Evolutionary conservation across 2,888 invertebrate species (phyloP).

Genomic region (Caradrina clavipalpis): DNA sequence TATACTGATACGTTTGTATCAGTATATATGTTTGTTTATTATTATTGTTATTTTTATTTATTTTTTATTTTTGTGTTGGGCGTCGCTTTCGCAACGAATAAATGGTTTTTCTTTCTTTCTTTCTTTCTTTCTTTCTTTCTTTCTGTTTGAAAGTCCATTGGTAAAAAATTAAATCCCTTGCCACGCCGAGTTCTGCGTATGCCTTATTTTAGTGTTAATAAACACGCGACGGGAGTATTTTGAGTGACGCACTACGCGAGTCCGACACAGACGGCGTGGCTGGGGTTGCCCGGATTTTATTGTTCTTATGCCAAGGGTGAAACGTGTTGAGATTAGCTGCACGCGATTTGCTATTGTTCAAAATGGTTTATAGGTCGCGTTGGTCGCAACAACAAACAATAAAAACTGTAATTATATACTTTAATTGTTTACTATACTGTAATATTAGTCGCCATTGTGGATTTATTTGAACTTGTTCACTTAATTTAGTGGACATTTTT

Average conservation of each 20-base stretch:
- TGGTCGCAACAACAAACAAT: constrained; percentile 1
- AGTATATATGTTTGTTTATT: no score
- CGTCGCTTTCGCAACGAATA: no score
- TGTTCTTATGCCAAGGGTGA: constrained; percentile 37
- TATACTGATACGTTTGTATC: no score
- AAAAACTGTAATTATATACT: constrained; percentile 7
- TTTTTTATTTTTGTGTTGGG: no score
- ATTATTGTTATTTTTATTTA: no score
- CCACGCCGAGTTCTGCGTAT: no score
- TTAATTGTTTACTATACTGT: constrained; percentile 6
- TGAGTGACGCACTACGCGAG: constrained; percentile 32
- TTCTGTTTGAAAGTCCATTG: no score
- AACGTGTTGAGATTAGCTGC: constrained; percentile 41
- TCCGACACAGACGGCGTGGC: constrained; percentile 31
- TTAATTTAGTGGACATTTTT: background rate
- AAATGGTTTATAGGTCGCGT: constrained; percentile 9
- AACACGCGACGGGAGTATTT: constrained; percentile 46
- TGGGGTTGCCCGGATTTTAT: constrained; percentile 41
- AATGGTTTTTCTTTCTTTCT: no score
- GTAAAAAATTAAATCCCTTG: no score
- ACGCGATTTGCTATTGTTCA: constrained; percentile 44
- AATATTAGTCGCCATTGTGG: background rate
- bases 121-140: no score
- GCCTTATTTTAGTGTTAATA: constrained; percentile 47
- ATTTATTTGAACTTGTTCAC: constrained; percentile 1